Conservation (phyloP, 2,888 invertebrate species). For the Synanthedon andrenaeformis region DNA sequence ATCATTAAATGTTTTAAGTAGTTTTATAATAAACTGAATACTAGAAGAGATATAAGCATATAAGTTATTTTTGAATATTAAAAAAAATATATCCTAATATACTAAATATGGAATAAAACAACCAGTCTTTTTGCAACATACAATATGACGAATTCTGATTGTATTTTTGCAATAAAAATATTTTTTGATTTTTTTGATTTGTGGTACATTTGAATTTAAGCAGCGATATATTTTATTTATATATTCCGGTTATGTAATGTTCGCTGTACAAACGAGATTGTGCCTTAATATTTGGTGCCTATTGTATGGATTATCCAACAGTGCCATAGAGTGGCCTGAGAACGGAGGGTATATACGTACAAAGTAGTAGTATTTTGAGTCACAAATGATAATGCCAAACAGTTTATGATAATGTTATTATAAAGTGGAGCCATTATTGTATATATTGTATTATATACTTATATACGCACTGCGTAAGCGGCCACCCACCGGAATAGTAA, state of each 20-base stretch:
- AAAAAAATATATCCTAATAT: no score
- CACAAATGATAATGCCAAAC: slow-evolving; percentile 68
- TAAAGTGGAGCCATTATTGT: slow-evolving; percentile 29
- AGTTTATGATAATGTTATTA: slow-evolving; percentile 35
- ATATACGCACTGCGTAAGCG: slow-evolving; percentile 49
- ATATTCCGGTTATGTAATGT: slow-evolving; percentile 5
- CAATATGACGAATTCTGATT: no score
- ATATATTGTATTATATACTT: slow-evolving; percentile 24
- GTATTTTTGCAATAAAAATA: no score
- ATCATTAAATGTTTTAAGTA: no score
- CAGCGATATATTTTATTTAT: no score
- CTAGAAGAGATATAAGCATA: no score
- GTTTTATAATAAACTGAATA: no score
- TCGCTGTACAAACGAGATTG: slow-evolving; percentile 25
- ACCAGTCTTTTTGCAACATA: no score
- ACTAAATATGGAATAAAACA: no score
- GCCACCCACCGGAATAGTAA: slow-evolving; percentile 53
- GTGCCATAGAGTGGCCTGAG: slow-evolving; percentile 47
- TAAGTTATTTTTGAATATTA: no score
- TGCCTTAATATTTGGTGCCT: slow-evolving; percentile 55
- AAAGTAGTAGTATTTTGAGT: slow-evolving; percentile 57
- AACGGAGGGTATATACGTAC: slow-evolving; percentile 32
- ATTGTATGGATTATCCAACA: slow-evolving; percentile 9
- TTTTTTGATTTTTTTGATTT: no score
- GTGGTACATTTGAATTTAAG: no score